A percentile compares a stretch with the other conserved stretches of the same genome.
Conservation (phyloP, 2,888 invertebrate genomes). For the Dynastes grantii region DNA sequence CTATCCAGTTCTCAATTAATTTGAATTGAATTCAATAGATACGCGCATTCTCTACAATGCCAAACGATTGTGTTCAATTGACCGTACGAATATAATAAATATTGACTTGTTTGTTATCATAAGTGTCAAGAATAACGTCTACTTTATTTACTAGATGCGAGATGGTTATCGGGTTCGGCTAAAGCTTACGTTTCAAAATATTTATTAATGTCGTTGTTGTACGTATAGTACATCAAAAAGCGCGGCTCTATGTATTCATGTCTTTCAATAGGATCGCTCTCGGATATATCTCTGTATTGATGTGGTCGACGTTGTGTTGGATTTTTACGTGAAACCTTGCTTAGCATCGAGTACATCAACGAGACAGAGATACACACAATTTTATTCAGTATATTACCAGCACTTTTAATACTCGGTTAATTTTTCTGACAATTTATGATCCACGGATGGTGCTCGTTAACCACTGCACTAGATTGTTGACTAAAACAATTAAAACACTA, state of each 20-base stretch:
- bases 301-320: no score
- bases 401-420: no score
- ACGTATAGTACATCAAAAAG: slow-evolving; percentile 1
- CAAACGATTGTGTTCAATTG: slow-evolving; percentile 61
- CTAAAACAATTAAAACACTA: no score
- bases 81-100: slow-evolving; percentile 62
- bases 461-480: no score
- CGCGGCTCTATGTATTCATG: background rate
- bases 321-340: no score
- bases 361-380: no score
- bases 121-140: slow-evolving; percentile 60
- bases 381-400: no score
- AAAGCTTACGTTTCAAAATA: slow-evolving; percentile 37
- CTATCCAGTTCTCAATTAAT: slow-evolving; percentile 63
- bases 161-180: slow-evolving; percentile 9
- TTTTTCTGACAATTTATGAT: no score
- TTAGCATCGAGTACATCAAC: no score
- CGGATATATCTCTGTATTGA: no score
- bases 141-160: slow-evolving; percentile 51
- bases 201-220: slow-evolving; percentile 28
- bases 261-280: no score
- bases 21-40: slow-evolving; percentile 66
- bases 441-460: no score
- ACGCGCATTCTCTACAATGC: slow-evolving; percentile 56
- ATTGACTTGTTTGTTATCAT: slow-evolving; percentile 60